Evolutionary conservation across 2,113 vertebrate genomes (phyloP), one percentile per base, ranked within the genome.

Genomic region (Actinemys pallida): DNA sequence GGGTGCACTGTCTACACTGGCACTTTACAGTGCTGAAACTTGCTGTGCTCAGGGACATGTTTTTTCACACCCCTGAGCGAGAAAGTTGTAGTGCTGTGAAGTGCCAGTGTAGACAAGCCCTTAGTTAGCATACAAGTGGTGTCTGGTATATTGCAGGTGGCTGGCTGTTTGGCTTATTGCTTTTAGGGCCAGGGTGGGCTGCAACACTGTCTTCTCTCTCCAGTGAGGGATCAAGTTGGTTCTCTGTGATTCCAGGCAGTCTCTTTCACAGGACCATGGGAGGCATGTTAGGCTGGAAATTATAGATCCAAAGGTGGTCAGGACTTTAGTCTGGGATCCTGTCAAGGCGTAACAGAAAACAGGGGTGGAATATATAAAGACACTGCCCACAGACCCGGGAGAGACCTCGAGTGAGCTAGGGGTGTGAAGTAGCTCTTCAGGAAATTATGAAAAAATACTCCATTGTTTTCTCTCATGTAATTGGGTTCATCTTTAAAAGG

Each of bases 381-480:
- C 92, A 42, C 59, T 89, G 80, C 69, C 82, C 49, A 50, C 25
- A 57, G 81, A 84, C 52, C 45, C 59, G 13, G 54, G 85, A 88
- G 93, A 91, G 69, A 86, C 95, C 83, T 81, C 82, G 11, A 29
- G 92, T 57, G 35, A 95, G 89, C 10, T 72, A 50, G 56, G n/a
- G 25, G 86, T 84, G 45, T 84, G 53, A 76, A 83, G 56, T 82
- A 47, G 87, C 50, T 57, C 42, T 88, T 39, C 89, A 94, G 83
- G 50, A 93, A 95, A 93, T 96, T 53, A 20, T 72, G 35, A 81
- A 56, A 81, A 92, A 96, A 85, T 95, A 97, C 95, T 96, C 93
- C 93, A 90, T 84, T 96, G 96, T 89, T 90, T 45, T 94, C 95
- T 94, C 89, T 97, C 95, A 96, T 39, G 25, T 97, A 97, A 97